Evolutionary conservation across 2,113 vertebrate species (phyloP).

Genomic region (Cepphus grylle): DNA sequence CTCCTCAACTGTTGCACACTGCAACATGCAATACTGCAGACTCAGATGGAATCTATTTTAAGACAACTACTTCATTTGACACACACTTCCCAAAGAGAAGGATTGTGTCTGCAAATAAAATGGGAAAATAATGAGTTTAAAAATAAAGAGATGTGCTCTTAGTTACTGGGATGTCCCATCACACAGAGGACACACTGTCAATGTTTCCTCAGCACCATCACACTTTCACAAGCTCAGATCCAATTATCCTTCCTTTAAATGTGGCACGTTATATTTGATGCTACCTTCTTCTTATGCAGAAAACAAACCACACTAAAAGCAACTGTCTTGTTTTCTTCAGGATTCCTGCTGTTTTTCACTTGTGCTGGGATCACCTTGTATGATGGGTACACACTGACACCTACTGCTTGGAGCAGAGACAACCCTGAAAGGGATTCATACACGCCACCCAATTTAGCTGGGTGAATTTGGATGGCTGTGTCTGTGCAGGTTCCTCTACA

Average conservation of each 20-base stretch:
- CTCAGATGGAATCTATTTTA: background rate
- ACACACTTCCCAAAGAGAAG: background rate
- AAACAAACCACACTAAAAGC: background rate
- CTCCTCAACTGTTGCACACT: background rate
- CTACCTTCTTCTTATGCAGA: background rate
- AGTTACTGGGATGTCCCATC: background rate
- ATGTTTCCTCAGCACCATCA: background rate
- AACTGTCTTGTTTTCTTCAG: background rate
- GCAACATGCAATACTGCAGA: background rate
- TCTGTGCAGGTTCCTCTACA: background rate
- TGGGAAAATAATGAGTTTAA: background rate
- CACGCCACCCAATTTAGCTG: rapidly evolving
- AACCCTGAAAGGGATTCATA: background rate
- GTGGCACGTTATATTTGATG: background rate
- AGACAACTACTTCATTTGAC: background rate
- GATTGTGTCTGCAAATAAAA: background rate
- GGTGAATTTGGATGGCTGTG: background rate
- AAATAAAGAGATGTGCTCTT: background rate
- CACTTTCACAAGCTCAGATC: background rate
- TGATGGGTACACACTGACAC: slow-evolving; percentile 13
- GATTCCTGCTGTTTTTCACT: background rate
- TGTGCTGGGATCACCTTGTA: background rate
- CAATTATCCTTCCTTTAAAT: background rate
- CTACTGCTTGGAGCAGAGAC: slow-evolving; percentile 30
- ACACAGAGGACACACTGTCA: background rate